Conservation (phyloP, 1,140 invertebrate species). For the Gryon sp. region DNA sequence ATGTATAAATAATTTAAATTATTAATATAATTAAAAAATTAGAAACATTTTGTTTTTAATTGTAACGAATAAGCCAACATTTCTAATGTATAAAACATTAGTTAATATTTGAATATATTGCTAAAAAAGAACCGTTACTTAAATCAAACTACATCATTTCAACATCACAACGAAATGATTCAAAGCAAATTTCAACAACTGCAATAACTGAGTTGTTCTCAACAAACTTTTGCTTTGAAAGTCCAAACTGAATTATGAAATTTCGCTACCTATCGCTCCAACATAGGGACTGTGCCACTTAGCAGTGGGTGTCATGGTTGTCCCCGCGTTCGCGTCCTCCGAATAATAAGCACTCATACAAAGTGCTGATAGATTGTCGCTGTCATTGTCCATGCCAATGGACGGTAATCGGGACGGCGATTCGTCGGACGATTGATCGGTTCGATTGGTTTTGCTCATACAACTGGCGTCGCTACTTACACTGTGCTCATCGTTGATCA, state of each 20-base stretch:
- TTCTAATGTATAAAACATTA: too few relatives aligned
- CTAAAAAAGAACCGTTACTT: too few relatives aligned
- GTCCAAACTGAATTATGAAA: constrained; percentile 59
- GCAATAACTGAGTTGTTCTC: too few relatives aligned
- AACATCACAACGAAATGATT: too few relatives aligned
- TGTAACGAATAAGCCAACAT: too few relatives aligned
- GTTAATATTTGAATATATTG: too few relatives aligned
- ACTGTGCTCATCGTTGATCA: constrained; percentile 68
- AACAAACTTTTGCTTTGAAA: neutral
- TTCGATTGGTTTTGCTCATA: constrained; percentile 37
- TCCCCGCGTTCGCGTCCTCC: constrained; percentile 35
- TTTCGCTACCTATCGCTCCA: constrained; percentile 75
- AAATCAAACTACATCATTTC: too few relatives aligned
- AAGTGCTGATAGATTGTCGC: constrained; percentile 31
- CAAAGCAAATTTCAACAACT: too few relatives aligned
- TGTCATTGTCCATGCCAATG: constrained; percentile 49
- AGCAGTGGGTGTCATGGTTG: constrained; percentile 45
- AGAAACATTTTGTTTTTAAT: too few relatives aligned
- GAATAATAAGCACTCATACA: constrained; percentile 45
- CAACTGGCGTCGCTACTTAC: constrained; percentile 62
- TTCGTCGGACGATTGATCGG: constrained; percentile 38
- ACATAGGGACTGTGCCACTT: constrained; percentile 77
- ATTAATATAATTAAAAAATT: too few relatives aligned
- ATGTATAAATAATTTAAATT: too few relatives aligned
- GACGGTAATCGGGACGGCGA: constrained; percentile 50